phyloP scores from a whole-genome alignment of 2,888 invertebrate species.

The Cheilosia pagana region DNA sequence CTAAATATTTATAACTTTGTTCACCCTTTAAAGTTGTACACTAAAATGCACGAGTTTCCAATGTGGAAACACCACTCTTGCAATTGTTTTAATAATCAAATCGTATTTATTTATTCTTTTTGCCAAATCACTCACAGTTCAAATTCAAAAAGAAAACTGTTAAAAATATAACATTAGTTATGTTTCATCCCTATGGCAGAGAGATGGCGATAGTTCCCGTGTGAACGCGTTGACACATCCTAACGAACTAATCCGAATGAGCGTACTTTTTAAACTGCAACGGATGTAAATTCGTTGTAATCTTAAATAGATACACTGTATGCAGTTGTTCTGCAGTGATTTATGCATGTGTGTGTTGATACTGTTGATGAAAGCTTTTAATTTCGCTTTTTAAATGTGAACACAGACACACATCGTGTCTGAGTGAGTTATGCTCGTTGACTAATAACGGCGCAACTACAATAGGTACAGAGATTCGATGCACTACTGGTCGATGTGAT shows the following conservation, averaged over 20 bases:
- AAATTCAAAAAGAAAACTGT: background rate
- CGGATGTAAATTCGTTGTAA: constrained; percentile 70
- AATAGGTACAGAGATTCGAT: constrained; percentile 14
- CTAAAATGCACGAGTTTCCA: background rate
- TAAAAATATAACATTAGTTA: constrained; percentile 26
- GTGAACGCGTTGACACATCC: constrained; percentile 63
- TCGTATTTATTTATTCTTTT: constrained; percentile 11
- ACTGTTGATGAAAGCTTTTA: constrained; percentile 54
- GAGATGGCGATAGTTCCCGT: constrained; percentile 34
- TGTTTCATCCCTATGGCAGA: constrained; percentile 31
- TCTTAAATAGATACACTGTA: constrained; percentile 65
- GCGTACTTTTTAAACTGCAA: constrained; percentile 70
- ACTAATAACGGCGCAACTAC: constrained; percentile 26
- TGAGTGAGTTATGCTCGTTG: constrained; percentile 24
- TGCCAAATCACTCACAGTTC: background rate
- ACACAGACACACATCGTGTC: background rate
- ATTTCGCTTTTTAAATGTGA: constrained; percentile 48
- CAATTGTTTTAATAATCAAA: constrained; percentile 14
- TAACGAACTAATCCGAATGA: constrained; percentile 71
- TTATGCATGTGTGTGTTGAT: constrained; percentile 24
- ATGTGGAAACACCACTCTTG: background rate
- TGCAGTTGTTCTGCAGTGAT: constrained; percentile 39
- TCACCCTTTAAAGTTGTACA: constrained; percentile 4
- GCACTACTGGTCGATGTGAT: constrained; percentile 28
- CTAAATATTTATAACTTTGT: constrained; percentile 9